Base-by-base conservation (phyloP, 2,888 invertebrate genomes). In the Cephus spinipes region DNA sequence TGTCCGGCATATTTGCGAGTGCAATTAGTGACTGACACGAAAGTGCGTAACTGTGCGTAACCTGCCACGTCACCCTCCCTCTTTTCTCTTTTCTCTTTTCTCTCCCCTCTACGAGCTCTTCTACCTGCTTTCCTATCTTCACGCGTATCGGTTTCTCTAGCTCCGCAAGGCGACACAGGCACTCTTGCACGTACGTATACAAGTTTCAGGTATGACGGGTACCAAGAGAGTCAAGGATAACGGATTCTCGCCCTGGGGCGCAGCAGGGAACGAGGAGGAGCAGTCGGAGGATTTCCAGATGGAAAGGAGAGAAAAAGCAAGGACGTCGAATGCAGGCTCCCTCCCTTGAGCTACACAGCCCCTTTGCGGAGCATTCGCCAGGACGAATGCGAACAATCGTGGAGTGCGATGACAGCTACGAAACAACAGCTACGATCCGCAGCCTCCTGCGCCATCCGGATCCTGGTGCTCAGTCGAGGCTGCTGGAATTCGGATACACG, bases 11-110 rank as follows among this genome's bases (percentile, higher is more conserved):
- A 71, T 71, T 12, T 34, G 73, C 73, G 68, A 77, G 69, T 32
- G 74, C 78, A 79, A 84, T 84, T 85, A 85, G 76, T 69, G 76
- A 71, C 80, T 75, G 74, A 74, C 79, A 75, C 79, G 74, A 83
- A 85, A 85, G 79, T 78, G 73, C 76, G 76, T 80, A 81, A 81
- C 69, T 30, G 12, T 32, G 69, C 69, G 69, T 55, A 55, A 55
- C 55, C 55, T 55, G 55, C 23, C 23, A 55, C 55, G 23, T 15
- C 55, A 23, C 23, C 9, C 55, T 55, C 23, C 23, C 55, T 23
- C 55, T 23, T 55, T 55, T 55, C 23, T 55, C 55, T 23, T 55
- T 55, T 55, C 23, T 55, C 23, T 55, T 23, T 55, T 55, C 55
- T 55, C 55, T 23, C 55, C 23, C 23, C 23, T 55, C 55, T 23